Conservation (phyloP, 2,888 invertebrate species). For the Sabellastarte sp. region DNA sequence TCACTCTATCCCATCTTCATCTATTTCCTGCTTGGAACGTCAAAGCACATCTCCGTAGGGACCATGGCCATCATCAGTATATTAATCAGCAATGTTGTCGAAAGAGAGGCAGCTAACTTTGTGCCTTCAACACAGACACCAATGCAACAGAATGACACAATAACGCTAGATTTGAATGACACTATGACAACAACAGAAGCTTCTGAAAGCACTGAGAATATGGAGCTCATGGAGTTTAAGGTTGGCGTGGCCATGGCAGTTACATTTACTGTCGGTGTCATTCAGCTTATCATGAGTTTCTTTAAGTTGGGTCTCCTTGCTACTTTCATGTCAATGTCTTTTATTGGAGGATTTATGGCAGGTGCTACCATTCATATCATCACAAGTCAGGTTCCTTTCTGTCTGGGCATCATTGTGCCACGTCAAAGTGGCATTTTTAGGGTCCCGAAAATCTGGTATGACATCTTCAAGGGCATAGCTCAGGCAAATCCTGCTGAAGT, state of each 20-base stretch:
- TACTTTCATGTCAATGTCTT: constrained; percentile 74
- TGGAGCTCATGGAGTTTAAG: no score
- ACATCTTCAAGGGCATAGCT: constrained; percentile 63
- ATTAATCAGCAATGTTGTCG: constrained; percentile 44
- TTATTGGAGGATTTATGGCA: constrained; percentile 31
- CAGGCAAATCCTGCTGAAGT: constrained; percentile 68
- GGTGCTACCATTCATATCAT: constrained; percentile 35
- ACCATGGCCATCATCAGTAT: constrained; percentile 55
- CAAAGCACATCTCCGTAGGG: constrained; percentile 78
- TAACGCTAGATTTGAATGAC: no score
- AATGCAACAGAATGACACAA: no score
- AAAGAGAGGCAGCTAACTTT: constrained; percentile 12
- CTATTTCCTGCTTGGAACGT: constrained; percentile 82
- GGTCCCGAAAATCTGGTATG: constrained; percentile 36
- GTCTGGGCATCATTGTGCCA: constrained; percentile 40
- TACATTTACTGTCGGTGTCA: constrained; percentile 29
- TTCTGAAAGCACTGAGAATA: no score
- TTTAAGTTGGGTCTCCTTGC: constrained; percentile 75
- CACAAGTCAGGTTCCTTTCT: constrained; percentile 28
- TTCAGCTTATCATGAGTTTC: constrained; percentile 77
- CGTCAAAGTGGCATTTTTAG: constrained; percentile 42
- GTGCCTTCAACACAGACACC: no score
- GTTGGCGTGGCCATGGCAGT: constrained; percentile 27
- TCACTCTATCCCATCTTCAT: constrained; percentile 86
- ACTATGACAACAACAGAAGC: no score